Conservation (phyloP, 2,113 vertebrate species). For the Craseonycteris thonglongyai region DNA sequence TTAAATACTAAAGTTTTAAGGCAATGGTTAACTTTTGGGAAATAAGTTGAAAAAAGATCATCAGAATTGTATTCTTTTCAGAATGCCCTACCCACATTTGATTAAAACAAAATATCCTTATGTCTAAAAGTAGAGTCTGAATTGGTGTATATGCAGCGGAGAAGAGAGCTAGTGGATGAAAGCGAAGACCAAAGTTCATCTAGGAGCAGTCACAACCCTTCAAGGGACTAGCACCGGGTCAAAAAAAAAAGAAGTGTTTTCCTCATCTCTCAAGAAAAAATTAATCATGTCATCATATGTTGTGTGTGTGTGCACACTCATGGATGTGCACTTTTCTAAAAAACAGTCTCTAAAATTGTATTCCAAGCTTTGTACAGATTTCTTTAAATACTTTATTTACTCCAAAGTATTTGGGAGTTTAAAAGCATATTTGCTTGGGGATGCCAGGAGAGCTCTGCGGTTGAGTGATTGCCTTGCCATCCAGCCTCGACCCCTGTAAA, state of each 20-base stretch:
- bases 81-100: conserved; percentile 33
- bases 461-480: no score
- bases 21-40: conserved; percentile 9
- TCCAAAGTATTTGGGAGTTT: not conserved
- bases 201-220: not conserved
- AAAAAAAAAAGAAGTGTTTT: not conserved
- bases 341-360: not conserved
- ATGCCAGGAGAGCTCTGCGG: no score
- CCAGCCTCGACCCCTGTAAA: no score
- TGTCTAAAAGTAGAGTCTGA: not conserved
- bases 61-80: not conserved
- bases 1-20: conserved; percentile 48
- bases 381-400: not conserved
- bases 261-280: not conserved
- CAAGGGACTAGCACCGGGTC: not conserved
- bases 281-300: not conserved
- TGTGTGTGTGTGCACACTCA: no score
- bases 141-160: not conserved
- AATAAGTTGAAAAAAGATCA: not conserved
- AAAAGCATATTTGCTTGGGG: not conserved
- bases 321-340: not conserved
- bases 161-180: not conserved
- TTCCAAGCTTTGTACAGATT: not conserved
- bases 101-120: not conserved
- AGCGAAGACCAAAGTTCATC: not conserved